Conservation (phyloP, 2,113 vertebrate genomes). For the Hydrolagus affinis region DNA sequence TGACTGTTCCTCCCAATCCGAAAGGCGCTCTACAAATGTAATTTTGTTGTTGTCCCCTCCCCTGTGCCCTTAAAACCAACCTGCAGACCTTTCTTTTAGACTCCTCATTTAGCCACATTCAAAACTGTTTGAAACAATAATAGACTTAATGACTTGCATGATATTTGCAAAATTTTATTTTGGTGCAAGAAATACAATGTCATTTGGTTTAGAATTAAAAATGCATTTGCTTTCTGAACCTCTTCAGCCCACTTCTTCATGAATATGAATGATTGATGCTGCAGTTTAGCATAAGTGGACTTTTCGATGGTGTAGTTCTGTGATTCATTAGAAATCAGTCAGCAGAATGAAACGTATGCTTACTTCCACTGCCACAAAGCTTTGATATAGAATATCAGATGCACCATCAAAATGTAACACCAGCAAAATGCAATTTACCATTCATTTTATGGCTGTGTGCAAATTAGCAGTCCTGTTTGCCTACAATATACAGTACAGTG, state of each 20-base stretch:
- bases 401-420: background rate
- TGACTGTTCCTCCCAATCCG: too few relatives aligned
- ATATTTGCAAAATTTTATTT: too few relatives aligned
- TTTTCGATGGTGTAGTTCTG: background rate
- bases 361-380: background rate
- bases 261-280: slow-evolving; percentile 10
- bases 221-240: background rate
- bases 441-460: background rate
- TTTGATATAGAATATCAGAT: slow-evolving; percentile 11
- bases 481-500: too few relatives aligned
- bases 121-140: too few relatives aligned
- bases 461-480: too few relatives aligned
- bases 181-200: background rate
- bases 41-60: too few relatives aligned
- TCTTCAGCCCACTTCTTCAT: background rate
- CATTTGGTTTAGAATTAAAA: background rate
- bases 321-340: background rate
- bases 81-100: too few relatives aligned
- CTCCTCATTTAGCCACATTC: too few relatives aligned
- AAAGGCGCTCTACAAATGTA: too few relatives aligned
- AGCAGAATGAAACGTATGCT: slow-evolving; percentile 16
- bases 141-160: too few relatives aligned
- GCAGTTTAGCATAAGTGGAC: slow-evolving; percentile 16
- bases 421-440: background rate
- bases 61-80: too few relatives aligned